A percentile compares a stretch with the other conserved stretches of the same genome.
These are phyloP conservation scores for Rhinoderma darwinii DNA, from an alignment of 2,113 vertebrate species.

Conservation along the genomic window DNA sequence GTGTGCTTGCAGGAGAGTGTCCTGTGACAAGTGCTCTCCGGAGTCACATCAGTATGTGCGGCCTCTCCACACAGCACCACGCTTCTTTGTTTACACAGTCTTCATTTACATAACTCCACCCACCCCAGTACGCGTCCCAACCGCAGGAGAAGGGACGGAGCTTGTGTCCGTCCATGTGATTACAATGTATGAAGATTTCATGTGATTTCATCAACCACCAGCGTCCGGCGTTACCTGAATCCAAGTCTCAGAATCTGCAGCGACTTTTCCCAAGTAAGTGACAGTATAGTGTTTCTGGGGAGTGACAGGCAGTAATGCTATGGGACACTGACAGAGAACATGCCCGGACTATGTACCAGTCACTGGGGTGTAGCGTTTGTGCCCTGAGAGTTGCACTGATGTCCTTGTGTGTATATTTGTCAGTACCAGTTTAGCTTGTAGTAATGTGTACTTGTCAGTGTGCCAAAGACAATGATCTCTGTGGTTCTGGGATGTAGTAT, in stretches of 20 bases:
- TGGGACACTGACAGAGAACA: neutral
- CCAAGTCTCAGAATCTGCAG: neutral
- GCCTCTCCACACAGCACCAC: neutral
- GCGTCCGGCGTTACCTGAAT: neutral
- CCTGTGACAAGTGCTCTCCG: too few species aligned
- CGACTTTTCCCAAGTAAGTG: neutral
- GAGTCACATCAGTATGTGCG: too few species aligned
- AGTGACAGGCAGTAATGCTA: neutral
- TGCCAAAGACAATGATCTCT: neutral
- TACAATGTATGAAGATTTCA: neutral
- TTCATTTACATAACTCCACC: conserved; percentile 11
- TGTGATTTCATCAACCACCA: conserved; percentile 23
- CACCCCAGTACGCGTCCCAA: neutral
- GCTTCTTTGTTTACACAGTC: conserved; percentile 18
- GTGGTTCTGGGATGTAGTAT: neutral
- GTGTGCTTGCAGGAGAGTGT: too few species aligned
- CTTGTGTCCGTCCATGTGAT: neutral
- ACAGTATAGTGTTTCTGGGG: neutral
- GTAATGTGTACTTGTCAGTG: neutral
- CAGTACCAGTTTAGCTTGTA: neutral
- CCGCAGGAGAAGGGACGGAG: neutral
- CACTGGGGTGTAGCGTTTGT: neutral
- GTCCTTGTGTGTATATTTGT: neutral
- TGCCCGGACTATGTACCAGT: neutral
- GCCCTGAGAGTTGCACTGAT: neutral